These are phyloP conservation scores for Corella eumyota DNA, from an alignment of 23 tunicate species.

Conservation along the genomic window DNA sequence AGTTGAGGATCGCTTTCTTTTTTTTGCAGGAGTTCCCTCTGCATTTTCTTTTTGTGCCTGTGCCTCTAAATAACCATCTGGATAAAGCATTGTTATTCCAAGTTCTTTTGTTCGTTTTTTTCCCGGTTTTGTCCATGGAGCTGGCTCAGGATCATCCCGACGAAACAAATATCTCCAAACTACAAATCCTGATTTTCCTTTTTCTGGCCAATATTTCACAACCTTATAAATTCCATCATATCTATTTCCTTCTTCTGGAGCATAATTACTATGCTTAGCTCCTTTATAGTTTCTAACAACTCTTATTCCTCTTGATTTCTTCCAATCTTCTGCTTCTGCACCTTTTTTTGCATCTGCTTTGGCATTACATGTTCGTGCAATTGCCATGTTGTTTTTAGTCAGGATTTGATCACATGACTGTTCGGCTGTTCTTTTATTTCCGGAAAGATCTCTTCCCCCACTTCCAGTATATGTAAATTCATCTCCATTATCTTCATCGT, in stretches of 20 bases:
- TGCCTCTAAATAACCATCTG: slow-evolving; percentile 76
- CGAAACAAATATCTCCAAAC: slow-evolving; percentile 86
- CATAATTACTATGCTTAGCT: slow-evolving; percentile 66
- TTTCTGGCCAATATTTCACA: slow-evolving; percentile 87
- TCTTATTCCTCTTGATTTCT: slow-evolving; percentile 65
- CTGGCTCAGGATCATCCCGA: slow-evolving; percentile 82
- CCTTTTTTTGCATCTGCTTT: slow-evolving; percentile 67
- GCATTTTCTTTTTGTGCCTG: slow-evolving; percentile 39
- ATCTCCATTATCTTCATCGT: slow-evolving; percentile 84
- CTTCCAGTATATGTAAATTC: slow-evolving; percentile 80
- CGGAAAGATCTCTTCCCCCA: slow-evolving; percentile 83
- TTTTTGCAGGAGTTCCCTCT: not conserved
- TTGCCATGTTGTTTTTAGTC: slow-evolving; percentile 70
- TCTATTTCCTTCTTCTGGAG: slow-evolving; percentile 83
- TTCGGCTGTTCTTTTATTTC: slow-evolving; percentile 84
- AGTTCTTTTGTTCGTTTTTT: slow-evolving; percentile 55
- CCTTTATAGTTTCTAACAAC: slow-evolving; percentile 86
- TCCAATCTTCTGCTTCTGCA: slow-evolving; percentile 64
- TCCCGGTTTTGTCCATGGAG: slow-evolving; percentile 91
- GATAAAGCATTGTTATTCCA: slow-evolving; percentile 69
- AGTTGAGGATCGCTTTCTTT: not conserved
- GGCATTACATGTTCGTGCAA: slow-evolving; percentile 76
- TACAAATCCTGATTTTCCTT: slow-evolving; percentile 67
- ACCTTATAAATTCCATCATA: slow-evolving; percentile 94
- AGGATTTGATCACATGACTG: slow-evolving; percentile 85